Evolutionary conservation across 2,888 invertebrate species (phyloP).

Genomic region (Erannis defoliaria): DNA sequence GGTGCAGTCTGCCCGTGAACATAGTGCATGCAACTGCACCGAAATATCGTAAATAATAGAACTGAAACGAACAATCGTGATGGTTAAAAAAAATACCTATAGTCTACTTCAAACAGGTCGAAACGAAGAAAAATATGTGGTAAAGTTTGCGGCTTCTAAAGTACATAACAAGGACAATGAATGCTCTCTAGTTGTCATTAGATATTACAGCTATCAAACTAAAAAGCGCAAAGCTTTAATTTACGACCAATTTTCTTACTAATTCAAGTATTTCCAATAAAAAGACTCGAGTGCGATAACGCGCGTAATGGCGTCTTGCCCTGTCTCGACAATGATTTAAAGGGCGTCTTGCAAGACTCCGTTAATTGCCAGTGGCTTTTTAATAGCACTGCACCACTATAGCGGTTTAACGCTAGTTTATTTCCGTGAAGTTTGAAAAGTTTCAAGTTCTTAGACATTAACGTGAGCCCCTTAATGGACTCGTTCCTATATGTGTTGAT

Average conservation of each 20-base stretch:
- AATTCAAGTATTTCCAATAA: constrained; percentile 35
- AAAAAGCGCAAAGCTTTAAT: constrained; percentile 18
- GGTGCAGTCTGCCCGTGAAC: no score
- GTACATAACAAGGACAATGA: not conserved
- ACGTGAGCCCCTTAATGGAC: constrained; percentile 1
- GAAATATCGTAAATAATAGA: no score
- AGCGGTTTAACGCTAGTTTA: constrained; percentile 1
- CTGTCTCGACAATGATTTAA: constrained; percentile 53
- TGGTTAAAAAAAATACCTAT: no score
- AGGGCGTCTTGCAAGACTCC: constrained; percentile 25
- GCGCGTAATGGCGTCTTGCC: constrained; percentile 43
- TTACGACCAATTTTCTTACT: constrained; percentile 17
- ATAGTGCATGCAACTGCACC: no score
- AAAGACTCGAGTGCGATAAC: constrained; percentile 39
- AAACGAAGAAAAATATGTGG: no score
- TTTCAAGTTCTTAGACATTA: not conserved
- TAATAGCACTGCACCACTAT: not conserved
- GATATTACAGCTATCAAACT: not conserved
- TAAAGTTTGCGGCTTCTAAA: not conserved
- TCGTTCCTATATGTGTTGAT: not conserved
- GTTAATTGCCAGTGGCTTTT: constrained; percentile 6
- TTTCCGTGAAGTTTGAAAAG: not conserved
- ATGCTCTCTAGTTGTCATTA: not conserved
- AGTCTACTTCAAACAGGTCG: no score
- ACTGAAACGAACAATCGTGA: no score